Base-by-base conservation (phyloP, 2,113 vertebrate genomes). In the Cyrtonyx montezumae region DNA sequence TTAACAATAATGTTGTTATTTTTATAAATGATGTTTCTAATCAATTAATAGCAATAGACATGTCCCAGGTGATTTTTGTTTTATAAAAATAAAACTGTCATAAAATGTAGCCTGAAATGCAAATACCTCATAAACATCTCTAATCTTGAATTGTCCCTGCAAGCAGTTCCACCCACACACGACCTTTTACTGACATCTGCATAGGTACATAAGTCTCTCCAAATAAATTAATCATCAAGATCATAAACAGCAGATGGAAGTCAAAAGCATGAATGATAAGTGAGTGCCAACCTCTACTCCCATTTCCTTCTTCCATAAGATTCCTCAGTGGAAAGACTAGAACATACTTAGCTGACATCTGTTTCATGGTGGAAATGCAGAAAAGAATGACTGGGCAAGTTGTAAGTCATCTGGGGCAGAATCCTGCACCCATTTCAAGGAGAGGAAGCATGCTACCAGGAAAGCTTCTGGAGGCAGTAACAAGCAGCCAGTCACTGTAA, bases 111-210 rank as follows among this genome's bases (percentile, higher is more conserved):
- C 4, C 7, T 75, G 4, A 7, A 68, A 55, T 0, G 0, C 23
- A 48, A 70, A 56, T 14, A 5, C 59, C 56, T 56, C 0, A 1
- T 34, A 17, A 21, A 56, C 11, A 36, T 40, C 21, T 32, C 18
- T 76, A 58, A 76, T 51, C 28, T 65, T 81, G 28, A 84, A 79
- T 61, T 65, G 65, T 21, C 7, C 30, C 36, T 42, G 6, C 17
- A 91, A 48, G 30, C 22, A 76, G 8, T 8, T 82, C 30, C 63
- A 36, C 66, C 62, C 48, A 82, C 75, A 48, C n/a, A 51, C 2
- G 46, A 78, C 84, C 62, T 89, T 87, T 58, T 89, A 15, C 22
- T 84, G 62, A 74, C 63, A 36, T 55, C 78, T 91, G 40, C 70
- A 40, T n/a, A 63, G 42, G 34, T 53, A 43, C 3, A 73, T 11